Evolutionary conservation across 2,113 vertebrate genomes (phyloP), one percentile per base, ranked within the genome.

Genomic region (Gallinago undulata): DNA sequence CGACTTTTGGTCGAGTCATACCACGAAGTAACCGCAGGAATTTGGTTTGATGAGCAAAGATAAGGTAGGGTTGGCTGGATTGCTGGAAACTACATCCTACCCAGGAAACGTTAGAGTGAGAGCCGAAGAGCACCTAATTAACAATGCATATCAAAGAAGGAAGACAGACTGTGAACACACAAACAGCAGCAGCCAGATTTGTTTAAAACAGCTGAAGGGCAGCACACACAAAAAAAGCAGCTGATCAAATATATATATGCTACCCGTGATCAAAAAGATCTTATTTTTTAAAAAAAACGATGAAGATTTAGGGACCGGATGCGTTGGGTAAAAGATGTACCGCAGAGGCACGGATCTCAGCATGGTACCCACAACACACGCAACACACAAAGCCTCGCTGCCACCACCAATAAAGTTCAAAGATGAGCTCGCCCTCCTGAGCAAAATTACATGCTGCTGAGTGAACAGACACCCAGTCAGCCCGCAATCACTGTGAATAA

Each of bases 161-260:
- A 79, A 95, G 84, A 59, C 86, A 93, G 90, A 75, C 77, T 84
- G 89, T 41, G 89, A 96, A 80, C 69, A 60, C 81, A 81, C 85
- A 94, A 90, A 75, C 76, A 92, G 76, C 66, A 82, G 57, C 75
- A 89, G 78, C 57, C 80, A 91, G 89, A 93, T 96, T 93, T 90
- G 90, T 72, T 93, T 86, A 67, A 86, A 96, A 88, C 76, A 77
- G 79, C 57, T 37, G 3, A 96, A 50, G 48, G 95, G 69, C 69
- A 87, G 47, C 76, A 68, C 53, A 67, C 27, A 69, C 59, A 37
- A 64, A 55, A 9, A 70, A 59, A 9, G 25, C 30, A 87, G 24
- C n/a, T 66, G 64, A 94, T 96, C 73, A 96, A 94, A 95, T 94
- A 37, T 72, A 37, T 72, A 87, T 93, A 84, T 91, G 53, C 80